Percentiles rank a stretch among this genome's conserved stretches.
Evolutionary conservation across 1,140 invertebrate genomes (phyloP).

Genomic region (Oryctes rhinoceros): DNA sequence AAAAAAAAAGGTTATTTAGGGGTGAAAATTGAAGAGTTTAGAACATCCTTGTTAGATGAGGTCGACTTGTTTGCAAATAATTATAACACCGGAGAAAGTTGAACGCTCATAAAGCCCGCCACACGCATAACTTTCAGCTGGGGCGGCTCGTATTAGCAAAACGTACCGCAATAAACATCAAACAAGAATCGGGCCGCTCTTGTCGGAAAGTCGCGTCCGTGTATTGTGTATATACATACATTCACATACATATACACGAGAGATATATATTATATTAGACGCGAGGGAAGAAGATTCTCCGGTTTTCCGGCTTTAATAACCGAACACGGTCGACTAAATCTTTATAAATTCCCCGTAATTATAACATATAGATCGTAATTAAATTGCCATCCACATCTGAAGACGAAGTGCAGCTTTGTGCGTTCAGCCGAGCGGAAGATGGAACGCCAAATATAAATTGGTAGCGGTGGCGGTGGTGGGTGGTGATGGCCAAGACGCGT

Average conservation of each 20-base stretch:
- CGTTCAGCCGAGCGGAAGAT: constrained; percentile 52
- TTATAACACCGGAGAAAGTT: constrained; percentile 43
- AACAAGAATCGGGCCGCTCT: constrained; percentile 46
- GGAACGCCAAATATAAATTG: constrained; percentile 46
- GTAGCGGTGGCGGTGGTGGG: background rate
- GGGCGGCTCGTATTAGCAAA: constrained; percentile 51
- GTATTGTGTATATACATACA: constrained; percentile 5
- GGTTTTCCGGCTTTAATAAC: constrained; percentile 54
- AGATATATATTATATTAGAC: constrained; percentile 34
- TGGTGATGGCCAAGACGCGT: constrained; percentile 37
- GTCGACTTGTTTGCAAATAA: constrained; percentile 52
- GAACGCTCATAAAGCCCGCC: constrained; percentile 22
- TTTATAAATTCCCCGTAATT: constrained; percentile 60
- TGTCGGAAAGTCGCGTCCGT: background rate
- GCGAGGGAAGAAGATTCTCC: constrained; percentile 44
- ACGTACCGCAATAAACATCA: constrained; percentile 56
- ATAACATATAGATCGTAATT: constrained; percentile 61
- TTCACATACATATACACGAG: background rate
- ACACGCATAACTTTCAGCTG: constrained; percentile 45
- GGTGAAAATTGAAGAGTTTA: background rate
- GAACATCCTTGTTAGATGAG: background rate
- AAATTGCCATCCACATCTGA: constrained; percentile 59
- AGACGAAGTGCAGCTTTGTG: constrained; percentile 56
- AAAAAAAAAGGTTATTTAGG: background rate
- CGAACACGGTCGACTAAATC: constrained; percentile 57